Percentiles rank a stretch among this genome's conserved stretches.
Evolutionary conservation across 2,797 vertebrate genomes (phyloP).

Genomic region (Nothura maculosa): DNA sequence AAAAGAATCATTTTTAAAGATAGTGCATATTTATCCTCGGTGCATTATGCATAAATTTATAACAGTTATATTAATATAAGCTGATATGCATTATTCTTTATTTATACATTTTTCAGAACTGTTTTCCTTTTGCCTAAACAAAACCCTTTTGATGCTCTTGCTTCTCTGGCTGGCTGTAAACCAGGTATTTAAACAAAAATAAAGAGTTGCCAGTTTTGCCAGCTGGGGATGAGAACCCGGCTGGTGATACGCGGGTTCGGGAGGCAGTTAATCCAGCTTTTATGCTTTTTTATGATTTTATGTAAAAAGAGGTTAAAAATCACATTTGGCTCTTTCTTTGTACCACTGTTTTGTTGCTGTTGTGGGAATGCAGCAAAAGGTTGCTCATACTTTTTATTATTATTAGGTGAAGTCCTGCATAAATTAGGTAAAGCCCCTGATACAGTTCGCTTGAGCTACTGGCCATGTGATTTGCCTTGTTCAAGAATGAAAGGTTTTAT

Average conservation of each 20-base stretch:
- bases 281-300: slow-evolving; percentile 85
- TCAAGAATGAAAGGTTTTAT: not conserved
- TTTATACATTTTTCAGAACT: slow-evolving; percentile 67
- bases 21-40: not conserved
- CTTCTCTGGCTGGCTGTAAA: slow-evolving; percentile 81
- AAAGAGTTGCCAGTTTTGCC: slow-evolving; percentile 85
- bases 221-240: slow-evolving; percentile 86
- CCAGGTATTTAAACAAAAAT: slow-evolving; percentile 85
- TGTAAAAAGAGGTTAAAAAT: slow-evolving; percentile 84
- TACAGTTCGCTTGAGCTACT: slow-evolving; percentile 34
- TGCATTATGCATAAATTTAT: slow-evolving; percentile 35
- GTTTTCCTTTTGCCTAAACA: slow-evolving; percentile 73
- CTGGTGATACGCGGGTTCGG: slow-evolving; percentile 81
- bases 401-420: slow-evolving; percentile 71
- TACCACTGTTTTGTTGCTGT: slow-evolving; percentile 77
- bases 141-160: slow-evolving; percentile 75
- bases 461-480: slow-evolving; percentile 22
- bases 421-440: slow-evolving; percentile 59
- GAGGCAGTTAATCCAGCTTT: slow-evolving; percentile 84
- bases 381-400: slow-evolving; percentile 76
- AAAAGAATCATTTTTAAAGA: not conserved
- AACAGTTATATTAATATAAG: slow-evolving; percentile 50
- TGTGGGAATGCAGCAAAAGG: slow-evolving; percentile 77
- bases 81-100: slow-evolving; percentile 58
- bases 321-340: slow-evolving; percentile 81